These are phyloP conservation scores for Boleophthalmus pectinirostris DNA, from an alignment of 2,113 vertebrate genomes.

Conservation along the genomic window DNA sequence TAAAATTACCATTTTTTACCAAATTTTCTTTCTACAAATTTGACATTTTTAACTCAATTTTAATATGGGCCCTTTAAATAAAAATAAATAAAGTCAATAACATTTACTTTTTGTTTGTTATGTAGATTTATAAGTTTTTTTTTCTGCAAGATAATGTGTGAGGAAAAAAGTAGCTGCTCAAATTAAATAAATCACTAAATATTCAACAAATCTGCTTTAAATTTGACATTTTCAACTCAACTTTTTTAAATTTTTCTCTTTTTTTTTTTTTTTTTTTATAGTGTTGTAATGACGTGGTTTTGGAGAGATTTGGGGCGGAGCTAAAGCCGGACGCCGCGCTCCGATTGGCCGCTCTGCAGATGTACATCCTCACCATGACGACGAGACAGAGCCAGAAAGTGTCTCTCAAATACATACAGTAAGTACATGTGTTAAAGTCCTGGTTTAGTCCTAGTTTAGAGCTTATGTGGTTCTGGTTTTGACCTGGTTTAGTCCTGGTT, in stretches of 20 bases:
- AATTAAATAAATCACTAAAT: no score
- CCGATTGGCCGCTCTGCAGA: constrained; percentile 90
- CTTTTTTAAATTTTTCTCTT: background rate
- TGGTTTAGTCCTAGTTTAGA: background rate
- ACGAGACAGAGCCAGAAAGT: constrained; percentile 95
- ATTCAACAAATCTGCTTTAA: no score
- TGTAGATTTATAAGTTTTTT: no score
- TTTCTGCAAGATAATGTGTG: no score
- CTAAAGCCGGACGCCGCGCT: constrained; percentile 93
- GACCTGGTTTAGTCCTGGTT: background rate
- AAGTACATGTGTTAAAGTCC: constrained; percentile 69
- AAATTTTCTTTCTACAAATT: no score
- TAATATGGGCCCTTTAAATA: no score
- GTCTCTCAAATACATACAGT: constrained; percentile 97
- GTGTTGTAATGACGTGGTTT: constrained; percentile 95
- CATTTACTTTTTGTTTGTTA: no score
- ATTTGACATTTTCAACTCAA: background rate
- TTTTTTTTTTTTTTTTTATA: constrained; percentile 48
- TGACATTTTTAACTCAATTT: background rate
- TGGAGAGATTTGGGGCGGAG: constrained; percentile 92
- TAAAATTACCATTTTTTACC: no score
- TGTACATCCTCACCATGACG: constrained; percentile 95
- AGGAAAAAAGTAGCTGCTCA: no score
- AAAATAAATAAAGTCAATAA: no score
- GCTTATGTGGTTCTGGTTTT: background rate